Percentiles rank a stretch among this genome's conserved stretches.
These are phyloP conservation scores for Penaeus japonicus DNA, from an alignment of 1,140 invertebrate genomes.

Conservation along the genomic window DNA sequence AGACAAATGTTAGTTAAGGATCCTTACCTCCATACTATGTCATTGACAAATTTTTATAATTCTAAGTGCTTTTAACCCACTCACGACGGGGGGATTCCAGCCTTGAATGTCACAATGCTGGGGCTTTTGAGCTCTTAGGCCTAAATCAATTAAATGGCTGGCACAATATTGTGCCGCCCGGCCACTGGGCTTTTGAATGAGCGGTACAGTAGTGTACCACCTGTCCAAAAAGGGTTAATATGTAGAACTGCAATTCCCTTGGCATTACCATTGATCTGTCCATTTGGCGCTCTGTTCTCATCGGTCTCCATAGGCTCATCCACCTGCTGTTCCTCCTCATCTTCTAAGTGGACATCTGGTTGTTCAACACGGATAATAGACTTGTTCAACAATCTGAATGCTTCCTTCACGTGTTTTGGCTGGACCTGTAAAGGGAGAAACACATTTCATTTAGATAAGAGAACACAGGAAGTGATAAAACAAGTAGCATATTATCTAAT, in stretches of 20 bases:
- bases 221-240: not conserved
- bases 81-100: too few relatives aligned
- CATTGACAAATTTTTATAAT: too few relatives aligned
- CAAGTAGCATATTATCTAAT: too few relatives aligned
- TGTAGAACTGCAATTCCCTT: not conserved
- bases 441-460: not conserved
- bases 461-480: not conserved
- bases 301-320: constrained; percentile 60
- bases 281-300: constrained; percentile 56
- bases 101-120: too few relatives aligned
- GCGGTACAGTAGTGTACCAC: too few relatives aligned
- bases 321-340: constrained; percentile 68
- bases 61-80: too few relatives aligned
- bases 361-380: constrained; percentile 98
- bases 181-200: too few relatives aligned
- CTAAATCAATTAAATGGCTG: too few relatives aligned
- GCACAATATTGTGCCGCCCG: too few relatives aligned
- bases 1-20: not conserved
- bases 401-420: constrained; percentile 91
- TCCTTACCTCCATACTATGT: too few relatives aligned
- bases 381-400: constrained; percentile 93
- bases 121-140: too few relatives aligned
- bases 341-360: constrained; percentile 93
- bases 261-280: constrained; percentile 10
- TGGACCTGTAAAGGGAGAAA: constrained; percentile 64